Evolutionary conservation across 2,113 vertebrate species (phyloP).

Genomic region (Rhegmatorhina hoffmannsi): DNA sequence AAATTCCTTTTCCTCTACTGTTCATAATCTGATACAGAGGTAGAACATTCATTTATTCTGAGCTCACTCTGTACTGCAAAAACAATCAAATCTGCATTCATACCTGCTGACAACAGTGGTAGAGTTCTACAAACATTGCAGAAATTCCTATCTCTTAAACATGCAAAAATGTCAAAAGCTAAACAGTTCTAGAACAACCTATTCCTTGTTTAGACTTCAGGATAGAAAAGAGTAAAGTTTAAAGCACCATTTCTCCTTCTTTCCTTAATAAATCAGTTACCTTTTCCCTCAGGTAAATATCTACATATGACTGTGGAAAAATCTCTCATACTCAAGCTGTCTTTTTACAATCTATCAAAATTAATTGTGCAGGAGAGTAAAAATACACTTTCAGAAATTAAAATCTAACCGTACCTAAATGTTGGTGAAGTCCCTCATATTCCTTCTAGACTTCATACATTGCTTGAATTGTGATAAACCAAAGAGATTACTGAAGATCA

Average conservation of each 20-base stretch:
- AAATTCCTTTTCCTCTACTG: too few species aligned
- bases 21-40: neutral
- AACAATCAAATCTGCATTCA: neutral
- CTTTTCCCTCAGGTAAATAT: neutral
- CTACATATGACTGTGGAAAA: neutral
- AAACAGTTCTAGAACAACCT: neutral
- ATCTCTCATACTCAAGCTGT: neutral
- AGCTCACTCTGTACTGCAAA: neutral
- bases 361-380: neutral
- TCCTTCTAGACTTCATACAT: neutral
- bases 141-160: neutral
- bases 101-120: neutral
- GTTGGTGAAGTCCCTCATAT: neutral
- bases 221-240: neutral
- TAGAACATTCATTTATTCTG: neutral
- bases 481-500: neutral
- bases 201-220: neutral
- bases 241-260: neutral
- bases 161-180: neutral
- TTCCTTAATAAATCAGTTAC: neutral
- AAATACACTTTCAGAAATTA: neutral
- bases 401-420: neutral
- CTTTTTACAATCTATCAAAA: neutral
- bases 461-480: neutral
- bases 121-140: neutral